These are phyloP conservation scores for Leptura quadrifasciata DNA, from an alignment of 2,888 invertebrate species.

Conservation along the genomic window DNA sequence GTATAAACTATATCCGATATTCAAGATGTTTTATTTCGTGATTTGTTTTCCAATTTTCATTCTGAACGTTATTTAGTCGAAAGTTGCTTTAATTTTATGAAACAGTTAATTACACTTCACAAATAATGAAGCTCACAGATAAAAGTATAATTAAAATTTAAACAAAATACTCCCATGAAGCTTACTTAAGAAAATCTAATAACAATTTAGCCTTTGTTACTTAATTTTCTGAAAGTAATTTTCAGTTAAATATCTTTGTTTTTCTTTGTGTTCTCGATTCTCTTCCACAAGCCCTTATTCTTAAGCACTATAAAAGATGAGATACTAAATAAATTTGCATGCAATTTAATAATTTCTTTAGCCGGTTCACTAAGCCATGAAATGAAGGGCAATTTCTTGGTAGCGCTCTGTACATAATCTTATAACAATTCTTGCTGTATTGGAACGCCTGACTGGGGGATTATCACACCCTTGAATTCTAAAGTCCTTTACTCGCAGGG, in stretches of 20 bases:
- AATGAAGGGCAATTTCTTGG: conserved; percentile 47
- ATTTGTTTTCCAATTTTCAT: not conserved
- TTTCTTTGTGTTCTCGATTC: conserved; percentile 40
- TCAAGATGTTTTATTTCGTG: not conserved
- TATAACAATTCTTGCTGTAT: conserved; percentile 36
- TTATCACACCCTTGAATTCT: conserved; percentile 40
- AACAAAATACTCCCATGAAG: not conserved
- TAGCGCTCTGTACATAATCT: conserved; percentile 40
- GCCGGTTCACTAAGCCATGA: conserved; percentile 44
- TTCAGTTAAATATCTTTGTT: conserved; percentile 43
- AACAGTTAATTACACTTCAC: not conserved
- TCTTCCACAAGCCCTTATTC: conserved; percentile 23
- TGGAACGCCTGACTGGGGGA: conserved; percentile 27
- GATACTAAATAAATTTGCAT: conserved; percentile 47
- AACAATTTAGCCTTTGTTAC: conserved; percentile 42
- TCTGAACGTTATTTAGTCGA: not conserved
- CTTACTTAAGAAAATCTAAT: conserved; percentile 44
- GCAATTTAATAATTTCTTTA: conserved; percentile 47
- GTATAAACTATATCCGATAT: not conserved
- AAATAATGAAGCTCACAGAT: not conserved
- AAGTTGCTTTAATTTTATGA: conserved; percentile 3
- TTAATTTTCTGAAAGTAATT: conserved; percentile 44
- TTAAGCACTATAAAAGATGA: conserved; percentile 42
- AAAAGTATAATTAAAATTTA: conserved; percentile 1
- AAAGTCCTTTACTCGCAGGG: conserved; percentile 1